Evolutionary conservation across 1,140 invertebrate species (phyloP).

Genomic region (Drosophila parvula): DNA sequence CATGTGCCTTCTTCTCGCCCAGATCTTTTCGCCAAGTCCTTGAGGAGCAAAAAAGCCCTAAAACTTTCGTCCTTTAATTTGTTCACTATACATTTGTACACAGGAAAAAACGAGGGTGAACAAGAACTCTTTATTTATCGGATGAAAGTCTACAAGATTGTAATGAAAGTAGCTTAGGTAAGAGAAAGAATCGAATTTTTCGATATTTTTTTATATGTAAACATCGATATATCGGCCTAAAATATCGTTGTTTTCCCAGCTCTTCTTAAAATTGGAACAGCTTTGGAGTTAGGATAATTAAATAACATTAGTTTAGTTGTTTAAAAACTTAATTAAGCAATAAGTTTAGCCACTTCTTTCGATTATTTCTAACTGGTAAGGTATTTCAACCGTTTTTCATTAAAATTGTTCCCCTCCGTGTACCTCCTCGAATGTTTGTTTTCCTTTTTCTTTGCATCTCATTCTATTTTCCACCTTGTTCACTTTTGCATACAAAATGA

Average conservation of each 20-base stretch:
- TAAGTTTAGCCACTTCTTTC: no score
- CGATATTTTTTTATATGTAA: no score
- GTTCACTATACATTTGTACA: conserved; percentile 19
- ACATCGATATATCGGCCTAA: no score
- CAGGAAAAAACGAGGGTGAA: not conserved
- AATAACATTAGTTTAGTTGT: not conserved
- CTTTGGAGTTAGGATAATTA: not conserved
- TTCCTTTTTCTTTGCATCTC: conserved; percentile 18
- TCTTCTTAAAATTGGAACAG: not conserved
- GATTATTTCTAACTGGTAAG: no score
- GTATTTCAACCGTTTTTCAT: not conserved
- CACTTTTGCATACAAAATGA: conserved; percentile 56
- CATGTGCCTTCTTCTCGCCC: conserved; percentile 22
- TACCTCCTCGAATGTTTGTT: conserved; percentile 8
- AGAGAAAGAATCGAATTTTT: no score
- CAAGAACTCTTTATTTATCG: not conserved
- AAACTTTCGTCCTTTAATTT: conserved; percentile 35
- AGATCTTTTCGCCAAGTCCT: conserved; percentile 7
- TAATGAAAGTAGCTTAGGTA: no score
- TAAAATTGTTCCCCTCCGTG: not conserved
- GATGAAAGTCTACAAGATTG: not conserved
- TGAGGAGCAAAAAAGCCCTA: conserved; percentile 25
- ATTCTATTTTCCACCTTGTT: conserved; percentile 61
- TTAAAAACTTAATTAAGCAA: no score
- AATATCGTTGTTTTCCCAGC: no score